phyloP scores from a whole-genome alignment of 2,888 invertebrate species.

The Phytoseiulus persimilis region DNA sequence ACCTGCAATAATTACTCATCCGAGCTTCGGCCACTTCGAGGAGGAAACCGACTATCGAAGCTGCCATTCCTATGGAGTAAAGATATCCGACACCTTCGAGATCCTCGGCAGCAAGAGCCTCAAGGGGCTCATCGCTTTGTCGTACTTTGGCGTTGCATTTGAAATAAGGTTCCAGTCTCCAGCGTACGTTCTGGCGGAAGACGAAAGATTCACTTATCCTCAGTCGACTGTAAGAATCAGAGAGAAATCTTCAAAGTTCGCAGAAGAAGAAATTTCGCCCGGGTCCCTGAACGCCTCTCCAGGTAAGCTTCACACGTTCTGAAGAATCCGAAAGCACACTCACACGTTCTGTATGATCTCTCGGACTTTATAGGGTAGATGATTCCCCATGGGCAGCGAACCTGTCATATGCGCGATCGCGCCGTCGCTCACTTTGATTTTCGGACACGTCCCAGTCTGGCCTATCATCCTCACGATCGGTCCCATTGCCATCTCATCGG shows the following conservation, averaged over 20 bases:
- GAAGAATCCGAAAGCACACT: background rate
- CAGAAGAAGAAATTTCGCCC: background rate
- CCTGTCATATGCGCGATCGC: background rate
- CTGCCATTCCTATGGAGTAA: background rate
- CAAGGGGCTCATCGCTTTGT: background rate
- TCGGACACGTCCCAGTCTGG: slow-evolving; percentile 12
- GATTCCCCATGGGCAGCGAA: background rate
- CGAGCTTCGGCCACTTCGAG: background rate
- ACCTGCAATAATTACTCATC: background rate
- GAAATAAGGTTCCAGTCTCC: background rate
- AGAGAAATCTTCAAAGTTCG: background rate
- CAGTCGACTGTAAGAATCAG: background rate
- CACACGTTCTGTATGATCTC: slow-evolving; percentile 16
- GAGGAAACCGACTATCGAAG: background rate
- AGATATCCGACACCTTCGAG: slow-evolving; percentile 12
- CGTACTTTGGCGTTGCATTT: background rate
- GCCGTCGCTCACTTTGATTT: background rate
- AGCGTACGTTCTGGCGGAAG: background rate
- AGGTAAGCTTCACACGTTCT: too few relatives aligned
- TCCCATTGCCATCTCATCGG: background rate
- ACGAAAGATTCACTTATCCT: background rate
- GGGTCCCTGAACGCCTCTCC: too few relatives aligned
- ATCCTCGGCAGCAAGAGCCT: background rate
- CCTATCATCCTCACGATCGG: background rate
- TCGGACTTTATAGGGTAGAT: background rate